Evolutionary conservation across 2,888 invertebrate genomes (phyloP), one percentile per base, ranked within the genome.

Genomic region (Mythimna albipuncta): DNA sequence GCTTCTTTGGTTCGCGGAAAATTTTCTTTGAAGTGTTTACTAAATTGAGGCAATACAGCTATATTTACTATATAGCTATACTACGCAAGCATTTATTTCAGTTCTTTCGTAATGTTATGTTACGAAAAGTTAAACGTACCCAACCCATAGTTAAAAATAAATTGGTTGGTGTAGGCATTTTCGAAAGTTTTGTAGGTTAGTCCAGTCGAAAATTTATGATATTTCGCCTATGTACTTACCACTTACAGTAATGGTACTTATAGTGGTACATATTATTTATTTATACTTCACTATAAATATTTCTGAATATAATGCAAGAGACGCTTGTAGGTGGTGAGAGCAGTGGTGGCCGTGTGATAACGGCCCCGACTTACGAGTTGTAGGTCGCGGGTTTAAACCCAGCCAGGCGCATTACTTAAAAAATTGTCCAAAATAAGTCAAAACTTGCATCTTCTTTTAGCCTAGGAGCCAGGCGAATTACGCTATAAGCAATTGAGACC

Each of bases 1-100:
- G 85, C 85, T 90, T 88, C 84, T 50, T 63, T 13, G 63, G 16
- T 55, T 65, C 9, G n/a, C 6, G 4, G 44, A 75, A 68, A 38
- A 19, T 32, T 41, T 3, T 4, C 6, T 41, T 41, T n/a, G 11
- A 32, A 62, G 62, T 6, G 32, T 76, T 44, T 16, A 72, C 35
- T 38, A 26, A 19, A 57, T 35, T 50, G n/a, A 6, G 26, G 52
- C n/a, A 64, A 21, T 44, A 61, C 50, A 32, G 11, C 16, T 71
- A 58, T 21, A 58, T 21, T 77, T 76, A 58, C n/a, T n/a, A n/a
- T n/a, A n/a, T n/a, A n/a, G n/a, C n/a, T n/a, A n/a, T n/a, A 69
- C 11, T 61, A 50, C 19, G 13, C 26, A n/a, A 47, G 50, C 50
- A 50, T 16, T 57, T 54, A 59, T 64, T 75, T 64, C 21, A 64